A percentile compares a stretch with the other conserved stretches of the same genome.
Conservation (phyloP, 2,113 vertebrate genomes). For the Engraulis encrasicolus region DNA sequence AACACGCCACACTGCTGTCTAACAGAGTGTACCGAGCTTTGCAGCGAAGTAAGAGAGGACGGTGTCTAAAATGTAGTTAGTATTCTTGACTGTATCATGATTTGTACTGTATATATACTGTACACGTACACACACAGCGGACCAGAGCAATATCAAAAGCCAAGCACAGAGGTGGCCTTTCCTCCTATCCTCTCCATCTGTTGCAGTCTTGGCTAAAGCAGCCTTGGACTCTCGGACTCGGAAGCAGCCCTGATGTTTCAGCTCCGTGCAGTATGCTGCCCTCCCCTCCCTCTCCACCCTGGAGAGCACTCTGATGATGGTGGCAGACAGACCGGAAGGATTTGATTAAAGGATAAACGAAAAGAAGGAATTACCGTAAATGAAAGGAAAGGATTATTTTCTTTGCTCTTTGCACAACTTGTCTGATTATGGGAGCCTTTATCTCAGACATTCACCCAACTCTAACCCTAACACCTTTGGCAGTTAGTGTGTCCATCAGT, state of each 20-base stretch:
- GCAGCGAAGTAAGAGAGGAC: neutral
- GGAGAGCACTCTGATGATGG: neutral
- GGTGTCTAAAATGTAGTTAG: neutral
- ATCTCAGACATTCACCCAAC: neutral
- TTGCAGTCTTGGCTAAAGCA: neutral
- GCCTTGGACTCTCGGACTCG: neutral
- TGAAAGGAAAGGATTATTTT: neutral
- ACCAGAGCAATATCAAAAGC: conserved; percentile 45
- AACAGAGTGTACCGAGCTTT: neutral
- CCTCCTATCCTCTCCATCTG: too few relatives aligned
- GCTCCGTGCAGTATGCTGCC: too few relatives aligned
- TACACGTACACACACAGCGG: neutral
- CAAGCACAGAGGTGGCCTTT: conserved; percentile 61
- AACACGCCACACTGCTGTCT: neutral
- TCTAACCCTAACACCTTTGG: neutral
- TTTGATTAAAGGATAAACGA: neutral
- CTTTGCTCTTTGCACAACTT: conserved; percentile 39
- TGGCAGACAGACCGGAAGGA: neutral
- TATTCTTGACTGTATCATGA: neutral
- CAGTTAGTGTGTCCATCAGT: neutral
- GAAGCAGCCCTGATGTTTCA: too few relatives aligned
- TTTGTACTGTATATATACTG: neutral
- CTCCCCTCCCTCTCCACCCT: too few relatives aligned
- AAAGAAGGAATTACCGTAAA: conserved; percentile 18
- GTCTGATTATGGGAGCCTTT: conserved; percentile 28